Percentiles rank a stretch among this genome's conserved stretches.
Conservation (phyloP, 1,140 invertebrate species). For the Drosophila fuyamai region DNA sequence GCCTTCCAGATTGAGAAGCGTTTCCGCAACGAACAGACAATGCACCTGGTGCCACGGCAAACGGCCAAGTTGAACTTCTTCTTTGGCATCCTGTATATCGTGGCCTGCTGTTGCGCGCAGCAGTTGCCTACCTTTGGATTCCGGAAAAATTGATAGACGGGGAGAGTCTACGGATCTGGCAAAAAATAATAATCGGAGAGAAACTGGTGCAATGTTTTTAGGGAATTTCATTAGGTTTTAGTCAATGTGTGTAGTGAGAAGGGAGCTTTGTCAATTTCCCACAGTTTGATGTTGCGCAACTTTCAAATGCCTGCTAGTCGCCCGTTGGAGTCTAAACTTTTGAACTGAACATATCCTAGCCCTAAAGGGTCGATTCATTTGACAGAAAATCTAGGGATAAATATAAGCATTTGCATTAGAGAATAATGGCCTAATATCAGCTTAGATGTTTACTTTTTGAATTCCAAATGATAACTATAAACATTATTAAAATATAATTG, state of each 20-base stretch:
- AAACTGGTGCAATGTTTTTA: conserved; percentile 67
- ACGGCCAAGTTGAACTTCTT: conserved; percentile 96
- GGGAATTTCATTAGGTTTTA: conserved; percentile 72
- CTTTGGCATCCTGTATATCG: conserved; percentile 95
- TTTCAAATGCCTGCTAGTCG: conserved; percentile 64
- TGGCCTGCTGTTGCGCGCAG: conserved; percentile 89
- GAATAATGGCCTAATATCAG: not conserved
- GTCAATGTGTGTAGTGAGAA: conserved; percentile 33
- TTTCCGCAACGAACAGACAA: conserved; percentile 91
- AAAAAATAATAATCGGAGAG: conserved; percentile 13
- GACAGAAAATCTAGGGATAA: conserved; percentile 7
- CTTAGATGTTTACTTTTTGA: not conserved
- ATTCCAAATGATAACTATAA: not conserved
- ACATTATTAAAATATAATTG: not conserved
- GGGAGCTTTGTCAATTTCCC: conserved; percentile 41
- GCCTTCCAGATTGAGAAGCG: conserved; percentile 96
- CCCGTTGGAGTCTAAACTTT: conserved; percentile 44
- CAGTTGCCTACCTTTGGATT: conserved; percentile 85
- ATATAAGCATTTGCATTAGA: conserved; percentile 1
- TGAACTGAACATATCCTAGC: conserved; percentile 72
- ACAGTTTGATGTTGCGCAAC: conserved; percentile 56
- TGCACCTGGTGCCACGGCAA: conserved; percentile 93
- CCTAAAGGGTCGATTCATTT: conserved; percentile 15
- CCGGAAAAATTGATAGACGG: conserved; percentile 45
- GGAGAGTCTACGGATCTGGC: not conserved